Evolutionary conservation across 2,113 vertebrate genomes (phyloP).

Genomic region (Mormoops blainvillei): DNA sequence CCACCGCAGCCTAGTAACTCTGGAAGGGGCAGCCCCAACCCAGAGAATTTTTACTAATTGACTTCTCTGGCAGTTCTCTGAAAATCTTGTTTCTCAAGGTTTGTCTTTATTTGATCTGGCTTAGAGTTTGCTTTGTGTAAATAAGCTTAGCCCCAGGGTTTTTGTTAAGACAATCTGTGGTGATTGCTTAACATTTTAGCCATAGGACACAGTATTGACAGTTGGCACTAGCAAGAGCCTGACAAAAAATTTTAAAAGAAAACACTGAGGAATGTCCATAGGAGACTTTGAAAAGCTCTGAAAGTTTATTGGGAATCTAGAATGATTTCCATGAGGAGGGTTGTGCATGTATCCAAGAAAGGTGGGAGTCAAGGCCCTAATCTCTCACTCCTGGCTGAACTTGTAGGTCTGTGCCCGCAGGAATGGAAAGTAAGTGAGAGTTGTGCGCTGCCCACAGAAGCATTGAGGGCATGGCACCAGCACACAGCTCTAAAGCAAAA

Average conservation of each 20-base stretch:
- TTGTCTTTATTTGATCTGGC: background rate
- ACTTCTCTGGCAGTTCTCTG: background rate
- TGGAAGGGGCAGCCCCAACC: background rate
- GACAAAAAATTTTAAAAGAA: background rate
- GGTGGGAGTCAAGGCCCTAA: background rate
- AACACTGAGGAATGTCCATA: background rate
- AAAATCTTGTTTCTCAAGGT: background rate
- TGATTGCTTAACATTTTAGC: background rate
- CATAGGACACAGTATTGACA: background rate
- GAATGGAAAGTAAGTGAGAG: background rate
- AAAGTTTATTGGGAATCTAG: background rate
- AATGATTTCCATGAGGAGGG: background rate
- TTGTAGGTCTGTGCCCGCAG: background rate
- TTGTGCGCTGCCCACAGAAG: background rate
- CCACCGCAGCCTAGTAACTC: no score
- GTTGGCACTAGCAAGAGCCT: background rate
- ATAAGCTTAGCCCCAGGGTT: background rate
- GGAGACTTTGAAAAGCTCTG: background rate
- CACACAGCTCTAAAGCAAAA: background rate
- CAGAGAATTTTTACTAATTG: background rate
- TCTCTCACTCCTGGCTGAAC: background rate
- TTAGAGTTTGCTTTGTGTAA: background rate
- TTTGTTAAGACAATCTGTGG: background rate
- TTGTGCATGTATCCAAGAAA: background rate
- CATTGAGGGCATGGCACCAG: background rate